These are phyloP conservation scores for Aleiodes alternator DNA, from an alignment of 2,888 invertebrate species.

Conservation along the genomic window DNA sequence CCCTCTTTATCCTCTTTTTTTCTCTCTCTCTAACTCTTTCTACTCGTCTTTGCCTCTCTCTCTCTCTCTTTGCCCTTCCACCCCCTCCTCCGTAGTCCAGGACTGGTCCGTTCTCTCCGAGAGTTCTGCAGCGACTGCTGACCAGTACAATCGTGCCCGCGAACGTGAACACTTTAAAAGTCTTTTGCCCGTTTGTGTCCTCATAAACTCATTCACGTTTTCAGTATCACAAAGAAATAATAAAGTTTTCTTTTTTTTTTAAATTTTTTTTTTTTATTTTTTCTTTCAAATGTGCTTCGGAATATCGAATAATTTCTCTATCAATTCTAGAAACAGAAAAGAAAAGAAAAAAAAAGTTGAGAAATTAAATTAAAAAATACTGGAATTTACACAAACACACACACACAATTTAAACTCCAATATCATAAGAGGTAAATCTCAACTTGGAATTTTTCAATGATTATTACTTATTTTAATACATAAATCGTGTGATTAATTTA, in stretches of 20 bases:
- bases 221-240: neutral
- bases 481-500: constrained; percentile 28
- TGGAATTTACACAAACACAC: neutral
- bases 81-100: neutral
- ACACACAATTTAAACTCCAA: neutral
- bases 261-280: neutral
- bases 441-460: neutral
- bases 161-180: neutral
- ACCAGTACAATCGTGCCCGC: constrained; percentile 47
- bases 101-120: neutral
- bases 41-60: constrained; percentile 8
- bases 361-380: neutral
- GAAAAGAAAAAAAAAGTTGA: too few relatives aligned
- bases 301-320: neutral
- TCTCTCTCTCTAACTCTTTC: constrained; percentile 20
- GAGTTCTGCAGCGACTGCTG: constrained; percentile 29
- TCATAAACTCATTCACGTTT: neutral
- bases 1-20: constrained; percentile 23
- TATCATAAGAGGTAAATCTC: constrained; percentile 7
- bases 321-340: too few relatives aligned
- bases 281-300: neutral
- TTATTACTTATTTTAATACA: neutral
- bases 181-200: neutral
- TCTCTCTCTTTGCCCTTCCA: constrained; percentile 13
- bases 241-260: neutral